Evolutionary conservation across 2,113 vertebrate genomes (phyloP).

Genomic region (Malaclemys terrapin): DNA sequence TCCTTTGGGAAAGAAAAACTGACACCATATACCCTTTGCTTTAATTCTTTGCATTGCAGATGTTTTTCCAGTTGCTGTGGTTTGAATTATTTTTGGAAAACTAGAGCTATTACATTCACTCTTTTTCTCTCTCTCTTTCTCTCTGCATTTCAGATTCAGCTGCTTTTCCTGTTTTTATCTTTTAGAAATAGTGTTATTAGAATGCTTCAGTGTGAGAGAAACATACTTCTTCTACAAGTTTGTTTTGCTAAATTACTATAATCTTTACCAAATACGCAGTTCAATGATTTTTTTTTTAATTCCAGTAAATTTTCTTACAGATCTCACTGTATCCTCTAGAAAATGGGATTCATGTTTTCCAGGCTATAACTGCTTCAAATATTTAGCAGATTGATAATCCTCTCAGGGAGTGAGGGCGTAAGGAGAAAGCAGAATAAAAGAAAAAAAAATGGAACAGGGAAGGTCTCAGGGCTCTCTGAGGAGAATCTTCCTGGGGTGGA

Average conservation of each 20-base stretch:
- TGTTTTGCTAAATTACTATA: slow-evolving; percentile 18
- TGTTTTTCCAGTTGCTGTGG: slow-evolving; percentile 41
- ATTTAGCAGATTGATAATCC: not conserved
- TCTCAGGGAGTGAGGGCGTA: not conserved
- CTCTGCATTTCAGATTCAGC: not conserved
- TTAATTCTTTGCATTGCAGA: slow-evolving; percentile 41
- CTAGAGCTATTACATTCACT: not conserved
- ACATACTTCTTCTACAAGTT: slow-evolving; percentile 18
- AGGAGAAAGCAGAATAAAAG: not conserved
- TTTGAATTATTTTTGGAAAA: slow-evolving; percentile 54
- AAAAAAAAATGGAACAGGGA: not conserved
- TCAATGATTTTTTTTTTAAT: not conserved
- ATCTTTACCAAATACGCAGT: not conserved
- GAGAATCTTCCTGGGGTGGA: not conserved
- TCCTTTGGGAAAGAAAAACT: slow-evolving; percentile 29
- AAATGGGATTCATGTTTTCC: not conserved
- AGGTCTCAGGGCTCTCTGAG: not conserved
- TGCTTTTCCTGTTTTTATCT: slow-evolving; percentile 43
- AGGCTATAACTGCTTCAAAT: not conserved
- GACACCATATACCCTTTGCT: not conserved
- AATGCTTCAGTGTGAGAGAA: slow-evolving; percentile 5
- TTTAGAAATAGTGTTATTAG: slow-evolving; percentile 40
- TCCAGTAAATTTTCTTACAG: not conserved
- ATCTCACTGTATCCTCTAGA: not conserved
- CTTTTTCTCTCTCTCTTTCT: fast-evolving